Evolutionary conservation across 2,888 invertebrate species (phyloP).

Genomic region (Ptilodon capucinus): DNA sequence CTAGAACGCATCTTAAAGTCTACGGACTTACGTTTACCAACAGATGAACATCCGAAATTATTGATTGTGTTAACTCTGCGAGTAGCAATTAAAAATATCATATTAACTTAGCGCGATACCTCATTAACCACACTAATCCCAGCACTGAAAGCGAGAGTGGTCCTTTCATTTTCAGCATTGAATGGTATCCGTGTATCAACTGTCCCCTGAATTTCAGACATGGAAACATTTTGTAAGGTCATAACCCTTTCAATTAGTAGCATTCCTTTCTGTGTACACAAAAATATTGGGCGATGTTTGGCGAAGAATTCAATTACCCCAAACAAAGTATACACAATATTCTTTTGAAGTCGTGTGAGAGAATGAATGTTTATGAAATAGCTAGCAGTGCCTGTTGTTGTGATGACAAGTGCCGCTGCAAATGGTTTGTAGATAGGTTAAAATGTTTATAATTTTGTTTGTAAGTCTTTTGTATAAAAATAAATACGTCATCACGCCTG

Average conservation of each 20-base stretch:
- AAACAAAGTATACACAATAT: not conserved
- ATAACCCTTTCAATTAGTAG: not conserved
- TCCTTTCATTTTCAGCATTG: not conserved
- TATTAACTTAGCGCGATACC: not conserved
- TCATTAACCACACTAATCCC: not conserved
- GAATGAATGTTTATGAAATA: too few relatives aligned
- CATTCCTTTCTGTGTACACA: not conserved
- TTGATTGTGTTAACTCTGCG: too few relatives aligned
- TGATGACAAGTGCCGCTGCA: too few relatives aligned
- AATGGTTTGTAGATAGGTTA: too few relatives aligned
- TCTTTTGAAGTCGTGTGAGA: not conserved
- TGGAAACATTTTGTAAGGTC: not conserved
- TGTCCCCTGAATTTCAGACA: not conserved
- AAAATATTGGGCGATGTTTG: not conserved
- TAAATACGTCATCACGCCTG: too few relatives aligned
- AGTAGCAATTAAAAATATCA: too few relatives aligned
- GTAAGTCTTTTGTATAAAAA: too few relatives aligned
- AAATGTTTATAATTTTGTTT: too few relatives aligned
- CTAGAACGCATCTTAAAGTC: too few relatives aligned
- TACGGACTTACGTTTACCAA: too few relatives aligned
- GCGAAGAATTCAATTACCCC: not conserved
- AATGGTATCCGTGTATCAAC: not conserved
- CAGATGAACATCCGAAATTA: too few relatives aligned
- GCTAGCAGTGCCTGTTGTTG: too few relatives aligned
- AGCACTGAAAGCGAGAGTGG: not conserved